Conservation (phyloP, 1,140 invertebrate species). For the Metopolophium dirhodum region DNA sequence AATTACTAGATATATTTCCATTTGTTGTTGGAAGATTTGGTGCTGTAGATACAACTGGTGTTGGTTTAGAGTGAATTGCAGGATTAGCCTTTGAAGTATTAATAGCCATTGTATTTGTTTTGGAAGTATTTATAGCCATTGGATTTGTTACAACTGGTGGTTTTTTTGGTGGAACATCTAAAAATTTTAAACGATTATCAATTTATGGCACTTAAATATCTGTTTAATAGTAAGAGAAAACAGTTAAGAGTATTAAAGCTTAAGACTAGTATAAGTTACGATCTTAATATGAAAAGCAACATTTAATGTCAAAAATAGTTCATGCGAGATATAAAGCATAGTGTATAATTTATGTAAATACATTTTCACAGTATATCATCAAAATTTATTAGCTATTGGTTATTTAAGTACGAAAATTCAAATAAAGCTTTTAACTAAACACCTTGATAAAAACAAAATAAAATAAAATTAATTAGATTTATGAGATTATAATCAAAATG, state of each 20-base stretch:
- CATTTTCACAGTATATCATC: background rate
- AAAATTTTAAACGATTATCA: conserved; percentile 1
- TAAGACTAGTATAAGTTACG: background rate
- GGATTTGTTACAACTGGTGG: conserved; percentile 32
- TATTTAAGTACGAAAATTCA: background rate
- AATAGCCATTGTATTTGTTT: conserved; percentile 33
- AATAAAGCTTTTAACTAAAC: background rate
- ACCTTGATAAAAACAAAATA: background rate
- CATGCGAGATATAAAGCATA: background rate
- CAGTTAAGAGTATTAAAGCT: background rate
- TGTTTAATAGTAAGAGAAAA: background rate
- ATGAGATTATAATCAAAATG: too few species aligned
- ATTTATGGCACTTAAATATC: background rate
- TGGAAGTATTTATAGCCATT: conserved; percentile 12
- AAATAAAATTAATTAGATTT: background rate
- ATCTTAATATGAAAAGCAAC: background rate
- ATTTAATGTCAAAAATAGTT: background rate
- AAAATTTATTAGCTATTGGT: background rate
- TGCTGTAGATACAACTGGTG: conserved; percentile 24
- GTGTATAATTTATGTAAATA: background rate
- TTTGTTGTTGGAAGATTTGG: conserved; percentile 52
- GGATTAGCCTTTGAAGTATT: conserved; percentile 23
- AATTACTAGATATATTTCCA: conserved; percentile 54
- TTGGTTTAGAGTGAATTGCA: conserved; percentile 33
- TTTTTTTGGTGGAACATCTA: conserved; percentile 47